Base-by-base conservation (phyloP, 2,113 vertebrate genomes). In the Osmerus eperlanus region DNA sequence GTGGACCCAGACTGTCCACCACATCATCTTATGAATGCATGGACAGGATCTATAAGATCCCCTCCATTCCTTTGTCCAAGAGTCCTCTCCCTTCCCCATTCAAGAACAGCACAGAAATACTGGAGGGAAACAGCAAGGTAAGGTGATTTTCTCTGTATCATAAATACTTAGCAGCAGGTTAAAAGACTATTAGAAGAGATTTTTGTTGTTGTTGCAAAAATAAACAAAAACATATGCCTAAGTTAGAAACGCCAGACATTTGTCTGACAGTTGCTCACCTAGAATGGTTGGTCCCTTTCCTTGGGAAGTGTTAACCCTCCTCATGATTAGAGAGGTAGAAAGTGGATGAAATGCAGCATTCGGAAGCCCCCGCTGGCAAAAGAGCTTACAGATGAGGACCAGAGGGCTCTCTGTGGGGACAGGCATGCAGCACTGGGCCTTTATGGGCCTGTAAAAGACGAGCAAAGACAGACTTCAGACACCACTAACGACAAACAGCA, bases 41-140 rank as follows among this genome's bases (percentile, higher is more conserved):
- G 94, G 93, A 92, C 36, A 79, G 83, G 28, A 89, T 94, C 89
- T 92, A 94, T 1, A 90, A 88, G 13, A 76, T 89, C 0, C 87
- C 93, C 0, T 32, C 69, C 9, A 0, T 29, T 70, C 23, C 71
- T 36, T 41, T 58, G 41, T 67, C 83, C 68, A 68, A 85, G 79
- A 60, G 23, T 83, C 84, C 85, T 0, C 75, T 75, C 2, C 82
- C 80, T 0, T 83, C 90, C 65, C 78, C 89, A 16, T 32, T 84
- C 85, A 11, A 77, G 82, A 68, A 80, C 85, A 60, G 16, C 90
- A 72, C 89, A 81, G 91, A 94, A n/a, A 90, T 84, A 77, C 2
- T 36, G 19, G 75, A 78, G 28, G 51, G 23, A 60, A 81, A 60
- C 62, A 63, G 76, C 3, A 91, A 92, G 91, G 94, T 96, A 85